Evolutionary conservation across 2,888 invertebrate species (phyloP).

Genomic region (Acleris emargana): DNA sequence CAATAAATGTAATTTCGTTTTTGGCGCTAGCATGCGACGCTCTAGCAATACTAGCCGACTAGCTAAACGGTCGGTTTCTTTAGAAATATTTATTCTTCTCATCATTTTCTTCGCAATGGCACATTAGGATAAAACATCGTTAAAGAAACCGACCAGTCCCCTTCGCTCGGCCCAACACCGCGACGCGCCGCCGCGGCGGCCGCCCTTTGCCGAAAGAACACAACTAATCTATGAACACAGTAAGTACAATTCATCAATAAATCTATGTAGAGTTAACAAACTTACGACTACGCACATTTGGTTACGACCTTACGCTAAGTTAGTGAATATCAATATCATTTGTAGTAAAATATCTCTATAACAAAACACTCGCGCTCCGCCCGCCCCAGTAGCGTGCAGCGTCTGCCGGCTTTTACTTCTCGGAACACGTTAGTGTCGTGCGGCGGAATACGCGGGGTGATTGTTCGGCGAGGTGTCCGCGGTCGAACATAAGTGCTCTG

Average conservation of each 20-base stretch:
- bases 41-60: too few species aligned
- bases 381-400: neutral
- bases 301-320: conserved; percentile 51
- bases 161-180: too few species aligned
- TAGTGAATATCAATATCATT: conserved; percentile 40
- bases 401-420: neutral
- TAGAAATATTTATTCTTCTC: too few species aligned
- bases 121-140: too few species aligned
- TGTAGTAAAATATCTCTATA: conserved; percentile 21
- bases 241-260: conserved; percentile 22
- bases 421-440: neutral
- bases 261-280: conserved; percentile 40
- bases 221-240: conserved; percentile 20
- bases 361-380: conserved; percentile 15
- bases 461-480: too few species aligned
- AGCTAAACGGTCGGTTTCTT: too few species aligned
- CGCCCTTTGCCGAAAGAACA: conserved; percentile 8
- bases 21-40: too few species aligned
- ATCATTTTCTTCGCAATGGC: too few species aligned
- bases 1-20: too few species aligned
- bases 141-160: too few species aligned
- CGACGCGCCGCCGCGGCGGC: neutral
- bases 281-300: conserved; percentile 59
- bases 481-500: too few species aligned
- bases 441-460: too few species aligned